Conservation (phyloP, 1,140 invertebrate species). For the Vanessa atalanta region DNA sequence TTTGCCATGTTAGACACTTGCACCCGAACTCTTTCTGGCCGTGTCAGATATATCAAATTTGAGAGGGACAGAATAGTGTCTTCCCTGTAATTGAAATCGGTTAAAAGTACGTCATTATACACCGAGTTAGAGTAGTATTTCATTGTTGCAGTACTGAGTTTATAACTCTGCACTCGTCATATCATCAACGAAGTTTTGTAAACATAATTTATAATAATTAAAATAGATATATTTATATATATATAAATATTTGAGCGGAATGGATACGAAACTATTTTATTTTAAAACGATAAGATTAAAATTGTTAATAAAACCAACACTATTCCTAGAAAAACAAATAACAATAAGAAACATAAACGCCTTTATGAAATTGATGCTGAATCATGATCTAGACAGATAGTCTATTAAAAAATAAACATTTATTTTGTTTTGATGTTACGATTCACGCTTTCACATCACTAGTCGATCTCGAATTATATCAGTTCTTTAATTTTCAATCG, state of each 20-base stretch:
- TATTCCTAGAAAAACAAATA: slow-evolving; percentile 15
- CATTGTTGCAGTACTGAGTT: too few species aligned
- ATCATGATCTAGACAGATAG: slow-evolving; percentile 29
- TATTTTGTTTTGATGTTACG: slow-evolving; percentile 36
- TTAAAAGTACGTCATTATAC: too few species aligned
- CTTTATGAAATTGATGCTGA: slow-evolving; percentile 29
- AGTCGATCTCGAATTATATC: slow-evolving; percentile 74
- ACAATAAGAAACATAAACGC: slow-evolving; percentile 16
- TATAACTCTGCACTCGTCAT: too few species aligned
- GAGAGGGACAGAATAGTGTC: too few species aligned
- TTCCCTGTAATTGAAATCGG: too few species aligned
- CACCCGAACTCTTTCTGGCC: too few species aligned
- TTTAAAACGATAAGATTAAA: neutral
- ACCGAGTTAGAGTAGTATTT: too few species aligned
- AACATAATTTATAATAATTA: too few species aligned
- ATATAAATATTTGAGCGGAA: neutral
- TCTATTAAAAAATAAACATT: slow-evolving; percentile 37
- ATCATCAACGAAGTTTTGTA: too few species aligned
- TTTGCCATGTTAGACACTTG: too few species aligned
- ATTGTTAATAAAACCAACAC: neutral
- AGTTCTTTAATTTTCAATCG: slow-evolving; percentile 79
- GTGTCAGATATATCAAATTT: too few species aligned
- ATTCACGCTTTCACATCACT: slow-evolving; percentile 58
- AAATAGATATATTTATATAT: too few species aligned
- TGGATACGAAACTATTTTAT: neutral